Evolutionary conservation across 2,797 vertebrate species (phyloP).

Genomic region (Orestias chungarensis): DNA sequence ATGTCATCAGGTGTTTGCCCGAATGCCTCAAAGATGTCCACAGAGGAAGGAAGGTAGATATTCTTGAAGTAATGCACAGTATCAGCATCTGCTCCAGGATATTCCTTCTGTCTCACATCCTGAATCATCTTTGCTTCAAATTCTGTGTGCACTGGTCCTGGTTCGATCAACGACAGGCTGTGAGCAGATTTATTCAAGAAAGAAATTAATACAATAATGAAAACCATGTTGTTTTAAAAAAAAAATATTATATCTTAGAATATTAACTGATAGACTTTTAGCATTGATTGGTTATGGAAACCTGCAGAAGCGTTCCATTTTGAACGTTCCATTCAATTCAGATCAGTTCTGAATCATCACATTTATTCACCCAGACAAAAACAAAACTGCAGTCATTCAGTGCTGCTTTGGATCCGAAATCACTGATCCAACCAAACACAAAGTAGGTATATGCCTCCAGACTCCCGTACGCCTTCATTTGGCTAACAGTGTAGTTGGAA

Average conservation of each 20-base stretch:
- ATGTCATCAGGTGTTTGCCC: conserved; percentile 88
- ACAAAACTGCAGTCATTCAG: no score
- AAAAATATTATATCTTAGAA: neutral
- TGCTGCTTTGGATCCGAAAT: no score
- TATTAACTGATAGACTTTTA: no score
- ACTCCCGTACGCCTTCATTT: no score
- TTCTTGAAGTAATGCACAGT: conserved; percentile 87
- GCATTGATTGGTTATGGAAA: neutral
- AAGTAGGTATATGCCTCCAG: no score
- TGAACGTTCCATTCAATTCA: neutral
- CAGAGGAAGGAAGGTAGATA: conserved; percentile 85
- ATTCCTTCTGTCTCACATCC: conserved; percentile 86
- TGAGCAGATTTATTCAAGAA: conserved; percentile 4
- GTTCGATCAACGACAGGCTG: conserved; percentile 88
- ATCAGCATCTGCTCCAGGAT: conserved; percentile 83
- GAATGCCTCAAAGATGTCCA: conserved; percentile 85
- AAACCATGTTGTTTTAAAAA: neutral
- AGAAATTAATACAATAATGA: neutral
- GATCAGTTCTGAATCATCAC: no score
- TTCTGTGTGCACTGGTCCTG: conserved; percentile 88
- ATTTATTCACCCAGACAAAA: no score
- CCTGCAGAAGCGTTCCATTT: neutral
- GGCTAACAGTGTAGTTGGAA: no score
- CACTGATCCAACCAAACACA: no score
- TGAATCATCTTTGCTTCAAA: conserved; percentile 89